Base-by-base conservation (phyloP, 1,140 invertebrate genomes). In the Pogonognathellus flavescens region DNA sequence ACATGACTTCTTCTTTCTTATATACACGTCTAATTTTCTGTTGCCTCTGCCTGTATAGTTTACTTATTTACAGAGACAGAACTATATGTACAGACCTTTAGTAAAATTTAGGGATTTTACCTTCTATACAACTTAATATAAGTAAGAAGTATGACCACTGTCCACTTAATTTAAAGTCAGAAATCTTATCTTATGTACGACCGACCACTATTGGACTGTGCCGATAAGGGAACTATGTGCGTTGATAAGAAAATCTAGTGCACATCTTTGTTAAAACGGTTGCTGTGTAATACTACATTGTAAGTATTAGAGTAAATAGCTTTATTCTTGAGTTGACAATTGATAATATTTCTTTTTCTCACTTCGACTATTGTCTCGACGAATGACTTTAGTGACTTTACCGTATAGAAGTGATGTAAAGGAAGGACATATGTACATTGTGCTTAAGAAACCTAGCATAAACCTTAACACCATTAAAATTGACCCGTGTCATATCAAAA, bases 321-420 rank as follows among this genome's bases (percentile, higher is more conserved):
- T 50, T 76, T 18, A 25, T n/a, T n/a, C n/a, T 70, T 10, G 20
- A 41, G 9, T 70, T 70, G 66, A 70, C 66, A 70, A 50, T 76
- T 76, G 70, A 49, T 31, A 76, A 76, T 76, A 76, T 76, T 76
- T 76, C 70, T 76, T 76, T 76, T 76, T 76, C 70, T 76, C 70
- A 76, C 70, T 76, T 18, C n/a, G 25, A 2, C 14, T 31, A 76
- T 76, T 76, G 70, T 76, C 31, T 31, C n/a, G 16, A 50, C n/a
- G 31, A 41, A 41, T 76, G 70, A 76, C 70, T 76, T 76, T 49
- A 49, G 70, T 49, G 70, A 76, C 70, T 76, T 76, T 76, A 76
- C 18, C 14, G 31, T 76, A 14, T 76, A 76, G 49, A 66, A 76
- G n/a, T 18, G 70, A 31, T 31, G 31, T 31, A 76, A 25, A 76